Conservation (phyloP, 1,140 invertebrate genomes). For the Manduca sexta region DNA sequence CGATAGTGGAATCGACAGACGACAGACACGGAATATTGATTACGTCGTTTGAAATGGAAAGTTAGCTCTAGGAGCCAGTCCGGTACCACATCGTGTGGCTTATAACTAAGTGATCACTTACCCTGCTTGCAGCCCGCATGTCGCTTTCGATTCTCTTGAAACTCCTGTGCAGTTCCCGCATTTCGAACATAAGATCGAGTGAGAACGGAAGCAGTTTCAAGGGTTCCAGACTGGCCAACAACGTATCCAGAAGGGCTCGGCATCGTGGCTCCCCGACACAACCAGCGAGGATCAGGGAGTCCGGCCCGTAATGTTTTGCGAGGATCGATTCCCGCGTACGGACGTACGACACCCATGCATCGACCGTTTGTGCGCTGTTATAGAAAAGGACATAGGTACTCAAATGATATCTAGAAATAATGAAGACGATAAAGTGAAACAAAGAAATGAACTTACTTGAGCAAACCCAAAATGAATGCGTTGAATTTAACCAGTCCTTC, state of each 20-base stretch:
- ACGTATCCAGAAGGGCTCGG: slow-evolving; percentile 79
- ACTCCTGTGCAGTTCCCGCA: slow-evolving; percentile 83
- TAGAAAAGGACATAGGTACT: too few species aligned
- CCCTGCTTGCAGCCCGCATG: slow-evolving; percentile 67
- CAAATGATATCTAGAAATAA: too few species aligned
- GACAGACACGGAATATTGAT: slow-evolving; percentile 27
- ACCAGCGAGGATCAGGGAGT: slow-evolving; percentile 80
- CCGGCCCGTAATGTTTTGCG: slow-evolving; percentile 85
- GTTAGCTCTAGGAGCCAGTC: not conserved
- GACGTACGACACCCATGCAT: slow-evolving; percentile 89
- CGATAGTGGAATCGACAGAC: slow-evolving; percentile 35
- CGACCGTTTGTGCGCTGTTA: slow-evolving; percentile 83
- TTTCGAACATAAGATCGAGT: slow-evolving; percentile 87
- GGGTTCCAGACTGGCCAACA: slow-evolving; percentile 83
- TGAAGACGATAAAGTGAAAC: too few species aligned
- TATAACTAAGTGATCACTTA: slow-evolving; percentile 33
- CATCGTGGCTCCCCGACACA: slow-evolving; percentile 78
- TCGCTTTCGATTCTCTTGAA: slow-evolving; percentile 79
- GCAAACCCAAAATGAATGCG: slow-evolving; percentile 89
- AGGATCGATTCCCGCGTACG: slow-evolving; percentile 86
- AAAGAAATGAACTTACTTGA: slow-evolving; percentile 79
- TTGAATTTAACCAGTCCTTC: slow-evolving; percentile 92
- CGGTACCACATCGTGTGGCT: not conserved
- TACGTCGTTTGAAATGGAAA: slow-evolving; percentile 15
- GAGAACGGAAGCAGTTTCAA: slow-evolving; percentile 85